These are phyloP conservation scores for Magallana ariakensis DNA, from an alignment of 1,140 invertebrate species.

Conservation along the genomic window DNA sequence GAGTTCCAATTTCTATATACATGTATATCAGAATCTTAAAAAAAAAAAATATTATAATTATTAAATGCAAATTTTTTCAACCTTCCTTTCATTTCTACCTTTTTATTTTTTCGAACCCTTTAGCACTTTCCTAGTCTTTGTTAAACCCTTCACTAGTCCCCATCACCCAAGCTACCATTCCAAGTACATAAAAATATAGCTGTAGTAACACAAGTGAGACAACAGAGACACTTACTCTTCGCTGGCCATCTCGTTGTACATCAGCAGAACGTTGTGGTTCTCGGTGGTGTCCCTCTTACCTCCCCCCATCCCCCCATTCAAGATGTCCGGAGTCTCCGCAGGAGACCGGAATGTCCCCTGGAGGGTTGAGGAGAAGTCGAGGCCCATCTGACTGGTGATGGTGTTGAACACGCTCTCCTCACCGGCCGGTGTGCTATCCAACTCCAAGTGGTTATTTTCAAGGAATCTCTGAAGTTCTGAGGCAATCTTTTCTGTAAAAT, in stretches of 20 bases:
- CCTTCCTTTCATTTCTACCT: too few species aligned
- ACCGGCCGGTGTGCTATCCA: conserved; percentile 47
- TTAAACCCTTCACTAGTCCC: too few species aligned
- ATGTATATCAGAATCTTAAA: too few species aligned
- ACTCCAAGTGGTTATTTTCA: conserved; percentile 57
- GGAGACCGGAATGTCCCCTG: background rate
- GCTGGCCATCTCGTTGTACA: conserved; percentile 45
- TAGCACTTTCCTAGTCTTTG: too few species aligned
- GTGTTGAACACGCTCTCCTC: conserved; percentile 74
- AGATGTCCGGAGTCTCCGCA: conserved; percentile 3
- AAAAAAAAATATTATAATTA: too few species aligned
- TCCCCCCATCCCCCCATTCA: background rate
- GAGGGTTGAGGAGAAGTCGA: conserved; percentile 62
- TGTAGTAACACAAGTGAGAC: background rate
- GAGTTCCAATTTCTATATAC: too few species aligned
- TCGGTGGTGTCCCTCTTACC: conserved; percentile 53
- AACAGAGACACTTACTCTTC: conserved; percentile 39
- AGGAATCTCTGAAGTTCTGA: conserved; percentile 68
- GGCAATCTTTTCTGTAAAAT: conserved; percentile 69
- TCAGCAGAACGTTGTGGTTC: conserved; percentile 13
- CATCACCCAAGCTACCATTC: too few species aligned
- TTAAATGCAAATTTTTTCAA: too few species aligned
- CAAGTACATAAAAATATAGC: background rate
- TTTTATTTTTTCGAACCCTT: too few species aligned
- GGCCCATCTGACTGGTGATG: conserved; percentile 68